These are phyloP conservation scores for Canis aureus DNA, from an alignment of 2,113 vertebrate species.

Conservation along the genomic window DNA sequence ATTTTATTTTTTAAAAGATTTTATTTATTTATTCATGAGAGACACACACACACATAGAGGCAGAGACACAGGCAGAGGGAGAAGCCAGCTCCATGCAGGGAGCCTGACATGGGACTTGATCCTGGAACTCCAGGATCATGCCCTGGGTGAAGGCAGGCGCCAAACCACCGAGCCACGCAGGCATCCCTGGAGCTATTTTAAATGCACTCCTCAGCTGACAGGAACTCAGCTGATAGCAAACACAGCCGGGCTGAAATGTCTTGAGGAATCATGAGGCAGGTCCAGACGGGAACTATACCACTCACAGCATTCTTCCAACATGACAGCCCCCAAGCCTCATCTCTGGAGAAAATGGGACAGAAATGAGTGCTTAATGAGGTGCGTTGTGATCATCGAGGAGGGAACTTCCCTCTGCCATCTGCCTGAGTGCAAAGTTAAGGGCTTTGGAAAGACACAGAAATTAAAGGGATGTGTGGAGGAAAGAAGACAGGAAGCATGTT, in stretches of 20 bases:
- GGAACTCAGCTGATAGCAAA: slow-evolving; percentile 33
- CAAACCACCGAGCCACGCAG: no score
- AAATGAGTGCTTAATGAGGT: slow-evolving; percentile 69
- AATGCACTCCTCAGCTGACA: slow-evolving; percentile 34
- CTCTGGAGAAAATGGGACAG: slow-evolving; percentile 62
- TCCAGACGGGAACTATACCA: background rate
- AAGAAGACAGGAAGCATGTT: slow-evolving; percentile 18
- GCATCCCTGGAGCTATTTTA: background rate
- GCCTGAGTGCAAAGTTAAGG: background rate
- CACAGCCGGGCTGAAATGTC: background rate
- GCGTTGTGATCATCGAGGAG: slow-evolving; percentile 10
- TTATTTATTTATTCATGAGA: no score
- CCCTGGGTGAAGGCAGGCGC: no score
- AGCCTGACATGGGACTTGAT: no score
- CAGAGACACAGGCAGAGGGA: no score
- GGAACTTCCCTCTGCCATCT: slow-evolving; percentile 16
- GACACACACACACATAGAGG: no score
- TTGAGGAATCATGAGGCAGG: background rate
- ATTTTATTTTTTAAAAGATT: background rate
- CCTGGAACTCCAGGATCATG: no score
- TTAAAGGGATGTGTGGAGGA: background rate
- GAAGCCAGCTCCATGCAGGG: no score
- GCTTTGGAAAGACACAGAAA: background rate
- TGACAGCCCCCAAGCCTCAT: slow-evolving; percentile 31
- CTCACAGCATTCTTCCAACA: slow-evolving; percentile 48